Percentiles rank a stretch among this genome's conserved stretches.
Conservation (phyloP, 2,113 vertebrate species). For the Butastur rufipennis region DNA sequence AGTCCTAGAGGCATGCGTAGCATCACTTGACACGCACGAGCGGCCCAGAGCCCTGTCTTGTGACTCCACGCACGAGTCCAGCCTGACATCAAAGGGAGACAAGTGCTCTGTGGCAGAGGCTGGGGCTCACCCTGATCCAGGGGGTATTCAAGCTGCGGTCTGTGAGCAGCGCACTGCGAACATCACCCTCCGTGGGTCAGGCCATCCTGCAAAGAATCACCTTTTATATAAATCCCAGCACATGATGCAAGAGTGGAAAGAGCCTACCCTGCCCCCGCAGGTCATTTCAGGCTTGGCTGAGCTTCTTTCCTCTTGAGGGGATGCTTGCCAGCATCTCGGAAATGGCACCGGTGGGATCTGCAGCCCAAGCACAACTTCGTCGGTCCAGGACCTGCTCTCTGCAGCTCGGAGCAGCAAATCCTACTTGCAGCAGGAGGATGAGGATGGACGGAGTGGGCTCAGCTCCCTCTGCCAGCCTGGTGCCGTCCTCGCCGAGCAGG, state of each 20-base stretch:
- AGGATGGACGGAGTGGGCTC: not conserved
- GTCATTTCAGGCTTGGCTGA: slow-evolving; percentile 40
- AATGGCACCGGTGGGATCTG: not conserved
- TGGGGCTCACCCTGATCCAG: not conserved
- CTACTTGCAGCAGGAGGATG: not conserved
- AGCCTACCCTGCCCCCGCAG: not conserved
- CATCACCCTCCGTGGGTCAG: not conserved
- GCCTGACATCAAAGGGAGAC: not conserved
- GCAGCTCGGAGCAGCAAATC: not conserved
- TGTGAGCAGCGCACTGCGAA: accelerated
- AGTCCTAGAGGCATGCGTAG: not conserved
- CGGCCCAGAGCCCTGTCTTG: not conserved
- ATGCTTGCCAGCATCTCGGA: slow-evolving; percentile 28
- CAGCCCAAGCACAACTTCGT: not conserved
- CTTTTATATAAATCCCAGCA: not conserved
- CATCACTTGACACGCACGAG: not conserved
- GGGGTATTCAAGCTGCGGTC: accelerated
- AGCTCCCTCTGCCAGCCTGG: not conserved
- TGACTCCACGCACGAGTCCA: not conserved
- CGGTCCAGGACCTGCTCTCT: not conserved
- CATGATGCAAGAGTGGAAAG: not conserved
- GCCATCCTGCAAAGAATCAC: not conserved
- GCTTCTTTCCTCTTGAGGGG: not conserved
- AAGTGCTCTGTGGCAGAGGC: not conserved
- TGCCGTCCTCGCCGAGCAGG: not conserved